Evolutionary conservation across 2,113 vertebrate genomes (phyloP), one percentile per base, ranked within the genome.

Genomic region (Thalassoma bifasciatum): DNA sequence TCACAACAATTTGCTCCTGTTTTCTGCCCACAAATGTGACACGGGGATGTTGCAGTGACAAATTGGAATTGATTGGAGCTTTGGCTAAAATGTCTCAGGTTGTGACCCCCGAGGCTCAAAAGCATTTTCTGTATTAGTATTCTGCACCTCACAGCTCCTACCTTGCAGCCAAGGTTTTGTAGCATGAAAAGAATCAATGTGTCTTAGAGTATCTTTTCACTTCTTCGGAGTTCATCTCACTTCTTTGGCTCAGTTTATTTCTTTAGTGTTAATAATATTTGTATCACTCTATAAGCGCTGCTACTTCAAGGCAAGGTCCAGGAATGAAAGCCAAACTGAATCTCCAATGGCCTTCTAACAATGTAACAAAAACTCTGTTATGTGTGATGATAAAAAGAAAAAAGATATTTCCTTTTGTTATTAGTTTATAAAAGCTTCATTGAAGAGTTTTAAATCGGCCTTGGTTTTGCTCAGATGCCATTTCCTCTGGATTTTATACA

Each of bases 1-100:
- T 81, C 46, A 47, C 83, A 79, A 89, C 84, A 85, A 86, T 86
- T 85, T 90, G 77, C 72, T 87, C 76, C 56, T 63, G 56, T 77
- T 91, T 89, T 71, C 60, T 61, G 46, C 77, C 62, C 44, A 50
- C 80, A 75, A 86, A 91, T 87, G 79, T 78, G 87, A 91, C 86
- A 88, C 63, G 50, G 23, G 75, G 61, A 92, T 79, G 86, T 87
- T 72, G 72, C 64, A 14, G 79, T 78, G 79, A 89, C 90, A 91
- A 90, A 93, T 91, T 91, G 88, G 78, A 92, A 92, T 92, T 92
- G 90, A 93, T 93, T 83, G 83, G 77, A 79, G 79, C 79, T 72
- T 86, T 80, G 81, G 82, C 81, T 72, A 86, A 80, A 90, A 81
- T 73, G 80, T 88, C 77, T 86, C 71, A 69, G 90, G 89, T 84